A percentile compares a stretch with the other conserved stretches of the same genome.
Evolutionary conservation across 2,113 vertebrate species (phyloP).

Genomic region (Spheniscus mendiculus): DNA sequence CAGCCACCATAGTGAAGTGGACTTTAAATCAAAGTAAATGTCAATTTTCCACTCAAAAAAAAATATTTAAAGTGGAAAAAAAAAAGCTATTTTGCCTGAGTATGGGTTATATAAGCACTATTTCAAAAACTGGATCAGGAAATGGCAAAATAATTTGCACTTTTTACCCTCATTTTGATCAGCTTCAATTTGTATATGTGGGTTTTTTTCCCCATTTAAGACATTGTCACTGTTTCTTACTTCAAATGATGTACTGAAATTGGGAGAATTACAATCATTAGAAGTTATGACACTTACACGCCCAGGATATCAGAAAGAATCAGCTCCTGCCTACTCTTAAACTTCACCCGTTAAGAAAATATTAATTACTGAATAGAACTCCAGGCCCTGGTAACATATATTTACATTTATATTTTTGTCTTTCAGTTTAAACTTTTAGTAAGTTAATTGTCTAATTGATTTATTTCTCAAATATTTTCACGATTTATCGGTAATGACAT

Average conservation of each 20-base stretch:
- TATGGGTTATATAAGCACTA: not conserved
- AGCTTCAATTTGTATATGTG: not conserved
- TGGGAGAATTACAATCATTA: not conserved
- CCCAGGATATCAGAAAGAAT: not conserved
- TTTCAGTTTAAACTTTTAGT: not conserved
- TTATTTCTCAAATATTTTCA: not conserved
- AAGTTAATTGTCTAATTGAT: not conserved
- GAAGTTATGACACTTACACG: not conserved
- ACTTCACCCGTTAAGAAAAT: not conserved
- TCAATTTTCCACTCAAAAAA: not conserved
- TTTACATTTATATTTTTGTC: not conserved
- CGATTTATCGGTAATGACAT: not conserved
- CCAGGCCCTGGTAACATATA: not conserved
- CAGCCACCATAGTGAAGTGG: not conserved
- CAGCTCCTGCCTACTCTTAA: not conserved
- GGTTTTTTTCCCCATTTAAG: not conserved
- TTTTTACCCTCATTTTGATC: not conserved
- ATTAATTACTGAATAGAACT: not conserved
- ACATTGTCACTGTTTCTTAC: not conserved
- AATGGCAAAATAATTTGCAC: not conserved
- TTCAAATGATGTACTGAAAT: not conserved
- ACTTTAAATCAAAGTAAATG: not conserved
- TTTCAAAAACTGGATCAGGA: not conserved
- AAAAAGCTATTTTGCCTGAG: not conserved
- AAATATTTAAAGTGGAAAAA: not conserved